Conservation (phyloP, 1,140 invertebrate species). For the Drosophila azteca region DNA sequence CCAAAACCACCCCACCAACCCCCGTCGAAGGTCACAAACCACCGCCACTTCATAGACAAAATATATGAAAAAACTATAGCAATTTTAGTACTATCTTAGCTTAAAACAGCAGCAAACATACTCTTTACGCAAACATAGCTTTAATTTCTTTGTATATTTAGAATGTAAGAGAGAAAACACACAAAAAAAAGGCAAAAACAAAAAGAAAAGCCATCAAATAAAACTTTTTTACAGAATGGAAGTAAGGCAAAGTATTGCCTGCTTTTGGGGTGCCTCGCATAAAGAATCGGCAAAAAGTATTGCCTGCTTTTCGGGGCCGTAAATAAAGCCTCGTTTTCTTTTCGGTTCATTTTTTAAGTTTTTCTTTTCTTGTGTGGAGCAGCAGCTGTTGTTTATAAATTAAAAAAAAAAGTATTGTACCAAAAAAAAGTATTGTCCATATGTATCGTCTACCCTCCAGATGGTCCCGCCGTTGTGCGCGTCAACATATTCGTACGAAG, state of each 20-base stretch:
- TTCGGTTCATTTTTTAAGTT: conserved; percentile 32
- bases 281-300: conserved; percentile 34
- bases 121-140: too few relatives aligned
- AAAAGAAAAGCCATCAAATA: conserved; percentile 15
- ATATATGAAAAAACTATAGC: too few relatives aligned
- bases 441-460: conserved; percentile 85
- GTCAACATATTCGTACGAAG: conserved; percentile 99
- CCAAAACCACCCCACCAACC: too few relatives aligned
- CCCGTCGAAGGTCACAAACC: too few relatives aligned
- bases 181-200: background rate
- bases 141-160: conserved; percentile 35
- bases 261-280: background rate
- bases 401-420: conserved; percentile 47
- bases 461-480: conserved; percentile 94
- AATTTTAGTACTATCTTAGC: too few relatives aligned
- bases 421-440: conserved; percentile 63
- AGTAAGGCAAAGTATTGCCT: conserved; percentile 20
- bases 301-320: too few relatives aligned
- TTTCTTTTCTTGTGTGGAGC: conserved; percentile 31
- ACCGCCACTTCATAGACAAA: too few relatives aligned
- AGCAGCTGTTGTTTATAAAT: conserved; percentile 39
- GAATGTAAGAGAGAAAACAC: conserved; percentile 51
- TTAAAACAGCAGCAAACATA: too few relatives aligned
- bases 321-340: too few relatives aligned
- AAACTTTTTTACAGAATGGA: too few relatives aligned